Percentiles rank a stretch among this genome's conserved stretches.
phyloP scores from a whole-genome alignment of 1,140 invertebrate genomes.

The Anthonomus grandis region DNA sequence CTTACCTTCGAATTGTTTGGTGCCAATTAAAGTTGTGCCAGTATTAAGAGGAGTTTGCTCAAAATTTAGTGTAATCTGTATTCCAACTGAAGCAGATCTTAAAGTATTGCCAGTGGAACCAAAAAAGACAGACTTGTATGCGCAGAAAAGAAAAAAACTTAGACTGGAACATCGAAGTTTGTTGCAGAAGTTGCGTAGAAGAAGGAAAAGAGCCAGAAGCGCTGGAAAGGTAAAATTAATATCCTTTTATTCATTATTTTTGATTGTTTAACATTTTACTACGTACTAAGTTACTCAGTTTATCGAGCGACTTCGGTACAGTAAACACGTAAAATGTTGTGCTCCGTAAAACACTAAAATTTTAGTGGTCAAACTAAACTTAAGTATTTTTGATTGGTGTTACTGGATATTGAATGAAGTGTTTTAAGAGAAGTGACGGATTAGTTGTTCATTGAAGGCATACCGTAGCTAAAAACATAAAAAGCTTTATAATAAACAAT shows the following conservation, averaged over 20 bases:
- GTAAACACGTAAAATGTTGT: too few relatives aligned
- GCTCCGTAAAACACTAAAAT: too few relatives aligned
- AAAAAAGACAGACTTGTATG: slow-evolving; percentile 56
- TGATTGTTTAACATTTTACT: slow-evolving; percentile 12
- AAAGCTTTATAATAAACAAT: too few relatives aligned
- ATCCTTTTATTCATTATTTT: background rate
- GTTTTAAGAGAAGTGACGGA: too few relatives aligned
- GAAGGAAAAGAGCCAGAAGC: slow-evolving; percentile 54
- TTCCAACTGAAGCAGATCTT: slow-evolving; percentile 59
- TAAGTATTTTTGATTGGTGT: too few relatives aligned
- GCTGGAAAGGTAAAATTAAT: slow-evolving; percentile 28
- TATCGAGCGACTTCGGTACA: too few relatives aligned
- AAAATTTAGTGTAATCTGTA: slow-evolving; percentile 62
- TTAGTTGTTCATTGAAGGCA: too few relatives aligned
- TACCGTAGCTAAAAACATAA: too few relatives aligned
- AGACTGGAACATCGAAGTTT: slow-evolving; percentile 56
- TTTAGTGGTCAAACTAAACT: too few relatives aligned
- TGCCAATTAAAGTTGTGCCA: slow-evolving; percentile 55
- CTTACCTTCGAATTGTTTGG: slow-evolving; percentile 51
- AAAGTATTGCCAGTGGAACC: slow-evolving; percentile 56
- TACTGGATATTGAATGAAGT: too few relatives aligned
- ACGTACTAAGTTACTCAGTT: too few relatives aligned
- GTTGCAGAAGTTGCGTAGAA: slow-evolving; percentile 58
- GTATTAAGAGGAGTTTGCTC: slow-evolving; percentile 51
- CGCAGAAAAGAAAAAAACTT: slow-evolving; percentile 55